phyloP scores from a whole-genome alignment of 2,888 invertebrate species.

The Troides oblongomaculatus region DNA sequence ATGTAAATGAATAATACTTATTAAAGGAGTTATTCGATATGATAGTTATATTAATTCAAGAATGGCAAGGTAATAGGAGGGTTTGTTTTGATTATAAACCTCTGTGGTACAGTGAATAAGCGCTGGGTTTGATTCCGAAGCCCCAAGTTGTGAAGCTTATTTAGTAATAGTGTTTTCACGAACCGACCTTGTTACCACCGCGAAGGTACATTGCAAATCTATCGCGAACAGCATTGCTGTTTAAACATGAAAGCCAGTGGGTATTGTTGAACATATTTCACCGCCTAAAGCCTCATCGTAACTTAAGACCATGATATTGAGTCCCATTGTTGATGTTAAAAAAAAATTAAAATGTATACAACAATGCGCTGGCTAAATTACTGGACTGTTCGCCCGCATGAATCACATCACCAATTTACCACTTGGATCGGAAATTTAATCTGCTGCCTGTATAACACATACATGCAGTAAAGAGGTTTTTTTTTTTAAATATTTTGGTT shows the following conservation, averaged over 20 bases:
- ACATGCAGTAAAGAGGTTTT: constrained; percentile 8
- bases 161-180: no score
- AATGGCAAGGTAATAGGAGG: not conserved
- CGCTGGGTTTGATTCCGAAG: no score
- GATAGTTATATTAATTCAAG: constrained; percentile 23
- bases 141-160: no score
- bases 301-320: no score
- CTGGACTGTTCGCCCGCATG: constrained; percentile 26
- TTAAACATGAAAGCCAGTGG: no score
- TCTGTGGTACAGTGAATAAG: no score
- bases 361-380: constrained; percentile 24
- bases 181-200: no score
- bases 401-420: constrained; percentile 26
- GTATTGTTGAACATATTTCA: no score
- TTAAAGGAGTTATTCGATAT: constrained; percentile 40
- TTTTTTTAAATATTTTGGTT: constrained; percentile 16
- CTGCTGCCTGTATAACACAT: constrained; percentile 21
- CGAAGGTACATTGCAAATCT: no score
- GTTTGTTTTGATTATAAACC: constrained; percentile 5
- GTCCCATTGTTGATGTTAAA: no score
- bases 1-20: constrained; percentile 32
- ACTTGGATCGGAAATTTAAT: constrained; percentile 30
- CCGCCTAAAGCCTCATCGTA: no score
- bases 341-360: constrained; percentile 22
- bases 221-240: no score